phyloP scores from a whole-genome alignment of 2,888 invertebrate genomes.

The Beris chalybata region DNA sequence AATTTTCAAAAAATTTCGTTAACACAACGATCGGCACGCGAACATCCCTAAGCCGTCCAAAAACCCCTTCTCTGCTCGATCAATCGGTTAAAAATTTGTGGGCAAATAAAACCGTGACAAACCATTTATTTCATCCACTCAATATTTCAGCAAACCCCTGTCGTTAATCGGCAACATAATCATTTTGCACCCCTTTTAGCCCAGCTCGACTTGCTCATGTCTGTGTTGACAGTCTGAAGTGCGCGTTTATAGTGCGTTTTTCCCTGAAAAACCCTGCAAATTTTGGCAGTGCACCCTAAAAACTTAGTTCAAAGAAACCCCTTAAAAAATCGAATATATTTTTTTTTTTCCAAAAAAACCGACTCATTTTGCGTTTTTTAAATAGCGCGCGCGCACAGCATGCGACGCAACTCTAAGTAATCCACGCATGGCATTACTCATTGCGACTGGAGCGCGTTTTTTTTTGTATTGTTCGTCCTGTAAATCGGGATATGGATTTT shows the following conservation, averaged over 20 bases:
- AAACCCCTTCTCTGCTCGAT: slow-evolving; percentile 22
- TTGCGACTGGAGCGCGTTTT: slow-evolving; percentile 7
- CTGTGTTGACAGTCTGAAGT: slow-evolving; percentile 43
- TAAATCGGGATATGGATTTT: slow-evolving; percentile 19
- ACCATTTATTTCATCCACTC: slow-evolving; percentile 31
- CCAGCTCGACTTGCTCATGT: slow-evolving; percentile 11
- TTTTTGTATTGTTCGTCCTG: slow-evolving; percentile 22
- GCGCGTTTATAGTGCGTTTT: slow-evolving; percentile 37
- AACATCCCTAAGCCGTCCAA: slow-evolving; percentile 9
- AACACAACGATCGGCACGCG: slow-evolving; percentile 4
- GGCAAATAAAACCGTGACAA: slow-evolving; percentile 37
- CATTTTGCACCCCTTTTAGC: slow-evolving; percentile 19
- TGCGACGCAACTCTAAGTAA: slow-evolving; percentile 7
- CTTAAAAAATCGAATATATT: slow-evolving; percentile 18
- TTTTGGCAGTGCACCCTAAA: slow-evolving; percentile 19
- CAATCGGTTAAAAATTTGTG: slow-evolving; percentile 38
- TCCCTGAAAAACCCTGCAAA: slow-evolving; percentile 4
- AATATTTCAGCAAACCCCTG: slow-evolving; percentile 28
- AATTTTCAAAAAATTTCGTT: too few species aligned
- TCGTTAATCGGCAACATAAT: slow-evolving; percentile 30
- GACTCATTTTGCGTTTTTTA: not conserved
- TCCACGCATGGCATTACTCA: slow-evolving; percentile 16
- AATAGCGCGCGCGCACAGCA: slow-evolving; percentile 29
- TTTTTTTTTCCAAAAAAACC: not conserved
- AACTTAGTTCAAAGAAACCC: not conserved